phyloP scores from a whole-genome alignment of 2,113 vertebrate genomes.

The Bothrops jararaca region DNA sequence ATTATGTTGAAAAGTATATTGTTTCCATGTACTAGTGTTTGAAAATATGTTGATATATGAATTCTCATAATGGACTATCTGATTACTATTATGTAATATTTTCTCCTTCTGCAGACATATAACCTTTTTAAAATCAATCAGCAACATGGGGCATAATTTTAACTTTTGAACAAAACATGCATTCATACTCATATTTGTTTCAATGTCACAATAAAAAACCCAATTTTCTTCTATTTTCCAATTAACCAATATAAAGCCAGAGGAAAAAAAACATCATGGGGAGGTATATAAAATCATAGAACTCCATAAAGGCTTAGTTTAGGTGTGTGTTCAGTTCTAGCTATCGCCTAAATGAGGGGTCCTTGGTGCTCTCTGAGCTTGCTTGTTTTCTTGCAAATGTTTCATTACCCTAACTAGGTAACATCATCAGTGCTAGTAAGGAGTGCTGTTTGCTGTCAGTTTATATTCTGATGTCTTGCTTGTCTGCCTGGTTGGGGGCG shows the following conservation, averaged over 20 bases:
- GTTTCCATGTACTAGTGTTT: fast-evolving
- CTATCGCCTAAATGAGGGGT: neutral
- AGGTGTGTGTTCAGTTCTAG: neutral
- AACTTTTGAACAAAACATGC: neutral
- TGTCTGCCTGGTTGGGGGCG: too few species aligned
- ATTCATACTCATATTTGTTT: neutral
- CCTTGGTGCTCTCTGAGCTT: too few species aligned
- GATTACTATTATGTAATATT: neutral
- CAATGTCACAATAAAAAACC: neutral
- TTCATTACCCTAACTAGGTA: too few species aligned
- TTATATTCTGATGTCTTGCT: too few species aligned
- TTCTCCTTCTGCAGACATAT: neutral
- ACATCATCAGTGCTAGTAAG: too few species aligned
- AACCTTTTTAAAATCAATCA: neutral
- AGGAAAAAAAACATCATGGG: neutral
- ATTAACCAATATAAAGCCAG: neutral
- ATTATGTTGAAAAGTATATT: neutral
- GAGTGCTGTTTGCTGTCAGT: too few species aligned
- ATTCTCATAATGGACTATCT: neutral
- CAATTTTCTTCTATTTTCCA: neutral
- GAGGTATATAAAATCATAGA: neutral
- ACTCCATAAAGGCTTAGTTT: neutral
- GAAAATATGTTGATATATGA: neutral
- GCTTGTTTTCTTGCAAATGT: too few species aligned
- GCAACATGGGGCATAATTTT: neutral